Percentiles rank a stretch among this genome's conserved stretches.
Evolutionary conservation across 1,140 invertebrate genomes (phyloP).

Genomic region (Drosophila rhopaloa): DNA sequence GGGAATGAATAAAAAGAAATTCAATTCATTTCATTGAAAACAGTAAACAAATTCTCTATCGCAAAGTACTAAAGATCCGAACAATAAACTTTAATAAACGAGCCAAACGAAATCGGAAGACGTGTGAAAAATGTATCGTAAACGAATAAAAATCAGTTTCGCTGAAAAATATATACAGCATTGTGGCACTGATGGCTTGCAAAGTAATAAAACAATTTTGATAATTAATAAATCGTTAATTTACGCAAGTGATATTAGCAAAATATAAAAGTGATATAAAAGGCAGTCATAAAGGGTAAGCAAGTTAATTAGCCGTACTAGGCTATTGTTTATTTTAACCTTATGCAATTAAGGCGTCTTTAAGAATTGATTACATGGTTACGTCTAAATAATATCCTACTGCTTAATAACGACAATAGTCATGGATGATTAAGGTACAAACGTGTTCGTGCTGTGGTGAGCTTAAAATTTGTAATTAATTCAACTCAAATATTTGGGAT

Average conservation of each 20-base stretch:
- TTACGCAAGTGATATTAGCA: constrained; percentile 17
- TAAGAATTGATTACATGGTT: constrained; percentile 17
- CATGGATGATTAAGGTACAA: background rate
- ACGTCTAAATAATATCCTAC: background rate
- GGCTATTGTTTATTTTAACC: constrained; percentile 4
- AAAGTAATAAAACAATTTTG: constrained; percentile 40
- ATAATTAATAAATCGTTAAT: constrained; percentile 39
- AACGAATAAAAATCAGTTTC: constrained; percentile 35
- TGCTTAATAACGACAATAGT: background rate
- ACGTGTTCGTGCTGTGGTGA: background rate
- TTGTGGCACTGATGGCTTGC: constrained; percentile 7
- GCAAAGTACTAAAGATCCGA: constrained; percentile 11
- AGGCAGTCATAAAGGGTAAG: constrained; percentile 10
- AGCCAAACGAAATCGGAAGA: constrained; percentile 25
- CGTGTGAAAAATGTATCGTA: constrained; percentile 39
- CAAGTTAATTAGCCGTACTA: constrained; percentile 15
- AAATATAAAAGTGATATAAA: constrained; percentile 13
- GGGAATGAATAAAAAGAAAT: constrained; percentile 25
- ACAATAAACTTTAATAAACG: constrained; percentile 32
- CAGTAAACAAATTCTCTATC: constrained; percentile 41
- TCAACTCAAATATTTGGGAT: background rate
- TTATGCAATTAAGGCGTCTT: constrained; percentile 20
- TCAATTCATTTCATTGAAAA: constrained; percentile 27
- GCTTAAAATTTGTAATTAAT: background rate
- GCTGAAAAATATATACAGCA: constrained; percentile 19